Evolutionary conservation across 2,113 vertebrate genomes (phyloP), one percentile per base, ranked within the genome.

Genomic region (Procavia capensis): DNA sequence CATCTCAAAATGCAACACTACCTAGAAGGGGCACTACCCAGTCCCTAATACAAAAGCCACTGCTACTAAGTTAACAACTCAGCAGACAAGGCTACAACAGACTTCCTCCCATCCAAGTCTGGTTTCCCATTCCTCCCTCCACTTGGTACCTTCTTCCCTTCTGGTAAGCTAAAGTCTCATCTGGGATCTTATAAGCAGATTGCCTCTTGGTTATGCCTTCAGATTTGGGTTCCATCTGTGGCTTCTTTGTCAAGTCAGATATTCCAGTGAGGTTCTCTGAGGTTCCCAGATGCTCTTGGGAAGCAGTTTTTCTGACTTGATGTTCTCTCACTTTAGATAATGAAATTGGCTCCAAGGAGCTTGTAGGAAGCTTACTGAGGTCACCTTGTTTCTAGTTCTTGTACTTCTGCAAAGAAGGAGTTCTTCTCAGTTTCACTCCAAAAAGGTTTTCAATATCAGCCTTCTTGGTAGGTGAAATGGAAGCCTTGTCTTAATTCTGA

Each of bases 341-440:
- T 86, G 96, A 0, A 59, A 39, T 1, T 43, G 29, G 0, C 61
- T 79, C 81, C 80, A 22, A 47, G 57, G 75, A 36, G 54, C 39
- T 3, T 8, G 92, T 39, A 17, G 84, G 43, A 45, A 54, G 10
- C 22, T 95, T 98, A 57, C 81, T 87, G 24, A 47, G 34, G n/a
- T 97, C 92, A 22, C 7, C 85, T 93, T 6, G 81, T 54, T 90
- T 98, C 88, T 99, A 99, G 0, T 76, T 96, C 84, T 97, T 98
- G 75, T 98, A 98, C 92, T 98, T 99, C 14, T 98, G 97, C 59
- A 98, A 98, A 76, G 98, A 98, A 0, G 98, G 97, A 0, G 98
- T 99, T 98, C 98, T 99, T 96, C 99, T 99, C 91, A 99, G 97
- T 75, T 96, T 98, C n/a, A 99, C 97, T 66, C 99, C 99, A 93